Evolutionary conservation across 1,140 invertebrate genomes (phyloP), one percentile per base, ranked within the genome.

Genomic region (Babylonia areolata): DNA sequence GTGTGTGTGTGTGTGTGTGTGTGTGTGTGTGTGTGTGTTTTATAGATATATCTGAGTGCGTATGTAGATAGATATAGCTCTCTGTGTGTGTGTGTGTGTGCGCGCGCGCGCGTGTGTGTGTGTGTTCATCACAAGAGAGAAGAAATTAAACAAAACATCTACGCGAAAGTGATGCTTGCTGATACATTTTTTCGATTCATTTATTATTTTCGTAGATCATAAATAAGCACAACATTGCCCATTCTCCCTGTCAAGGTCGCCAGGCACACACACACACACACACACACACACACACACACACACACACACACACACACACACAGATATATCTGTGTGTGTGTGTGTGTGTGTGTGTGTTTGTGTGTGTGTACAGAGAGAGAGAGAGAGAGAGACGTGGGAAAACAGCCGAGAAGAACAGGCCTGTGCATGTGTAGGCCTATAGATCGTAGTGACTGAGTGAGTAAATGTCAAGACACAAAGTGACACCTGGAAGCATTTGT

Each of bases 81-180:
- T 71, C 11, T 71, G 33, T 71, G 28, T 73, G 71, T 73, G 28
- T 73, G 71, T 73, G 71, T 73, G 71, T 35, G 71, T 73, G 71
- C 28, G 71, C 28, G 71, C 28, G 71, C 28, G 71, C 11, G 71
- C 28, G 35, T 73, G n/a, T 35, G 71, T 73, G 35, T 35, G 71
- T 73, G 28, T 31, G 28, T 73, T 73, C 35, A n/a, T n/a, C n/a
- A n/a, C n/a, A n/a, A n/a, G n/a, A n/a, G n/a, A n/a, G n/a, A n/a
- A n/a, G n/a, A n/a, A n/a, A n/a, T n/a, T n/a, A n/a, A n/a, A n/a
- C n/a, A n/a, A n/a, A n/a, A n/a, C n/a, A n/a, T n/a, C n/a, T n/a
- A n/a, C n/a, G n/a, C n/a, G n/a, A n/a, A n/a, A n/a, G n/a, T n/a
- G n/a, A n/a, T n/a, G n/a, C n/a, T n/a, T n/a, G n/a, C n/a, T n/a